Evolutionary conservation across 2,113 vertebrate genomes (phyloP).

Genomic region (Cryptotis parvus): DNA sequence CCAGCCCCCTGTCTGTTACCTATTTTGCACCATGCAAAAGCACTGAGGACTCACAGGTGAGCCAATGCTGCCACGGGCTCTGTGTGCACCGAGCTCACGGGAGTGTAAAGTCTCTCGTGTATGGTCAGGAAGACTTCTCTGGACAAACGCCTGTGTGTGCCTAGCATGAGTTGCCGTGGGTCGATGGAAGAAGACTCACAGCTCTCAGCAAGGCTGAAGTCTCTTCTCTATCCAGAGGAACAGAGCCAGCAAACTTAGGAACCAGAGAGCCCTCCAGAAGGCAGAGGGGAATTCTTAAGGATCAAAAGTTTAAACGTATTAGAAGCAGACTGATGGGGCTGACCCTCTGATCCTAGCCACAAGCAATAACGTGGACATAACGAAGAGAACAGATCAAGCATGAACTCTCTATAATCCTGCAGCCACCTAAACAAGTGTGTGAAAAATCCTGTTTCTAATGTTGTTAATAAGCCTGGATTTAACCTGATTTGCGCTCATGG

Average conservation of each 20-base stretch:
- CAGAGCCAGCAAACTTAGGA: not conserved
- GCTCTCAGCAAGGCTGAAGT: not conserved
- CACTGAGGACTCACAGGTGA: not conserved
- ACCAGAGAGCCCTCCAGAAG: not conserved
- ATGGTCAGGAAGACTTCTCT: not conserved
- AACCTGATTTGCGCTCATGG: too few relatives aligned
- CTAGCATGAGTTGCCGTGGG: not conserved
- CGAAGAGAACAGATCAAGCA: not conserved
- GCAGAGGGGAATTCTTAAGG: not conserved
- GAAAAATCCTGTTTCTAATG: too few relatives aligned
- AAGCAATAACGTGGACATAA: not conserved
- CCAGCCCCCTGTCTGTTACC: not conserved
- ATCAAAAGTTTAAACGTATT: not conserved
- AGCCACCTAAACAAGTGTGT: not conserved
- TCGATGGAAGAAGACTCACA: not conserved
- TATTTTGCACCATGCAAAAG: not conserved
- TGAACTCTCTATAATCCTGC: not conserved
- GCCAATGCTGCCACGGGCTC: not conserved
- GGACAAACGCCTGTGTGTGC: too few relatives aligned
- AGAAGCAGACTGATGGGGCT: not conserved
- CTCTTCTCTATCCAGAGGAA: not conserved
- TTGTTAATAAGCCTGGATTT: too few relatives aligned
- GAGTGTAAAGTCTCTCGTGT: not conserved
- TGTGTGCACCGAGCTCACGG: not conserved
- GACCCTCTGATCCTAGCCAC: not conserved